Conservation (phyloP, 2,888 invertebrate species). For the Drosophila kambysellisi region DNA sequence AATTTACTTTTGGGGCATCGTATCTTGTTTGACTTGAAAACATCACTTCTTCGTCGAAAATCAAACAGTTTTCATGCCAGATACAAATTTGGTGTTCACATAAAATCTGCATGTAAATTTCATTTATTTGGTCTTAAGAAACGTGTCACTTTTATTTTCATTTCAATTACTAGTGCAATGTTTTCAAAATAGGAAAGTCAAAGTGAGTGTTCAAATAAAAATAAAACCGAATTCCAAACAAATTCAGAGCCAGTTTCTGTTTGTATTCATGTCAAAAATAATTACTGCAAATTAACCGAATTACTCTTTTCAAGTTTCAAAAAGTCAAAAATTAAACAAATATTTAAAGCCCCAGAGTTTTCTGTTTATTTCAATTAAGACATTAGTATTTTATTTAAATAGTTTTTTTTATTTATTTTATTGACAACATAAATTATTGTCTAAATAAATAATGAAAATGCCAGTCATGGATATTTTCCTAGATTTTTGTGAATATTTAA, state of each 20-base stretch:
- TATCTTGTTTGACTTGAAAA: neutral
- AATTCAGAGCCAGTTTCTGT: neutral
- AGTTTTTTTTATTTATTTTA: neutral
- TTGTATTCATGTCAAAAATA: neutral
- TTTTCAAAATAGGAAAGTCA: neutral
- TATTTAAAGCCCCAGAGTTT: neutral
- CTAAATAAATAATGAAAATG: too few species aligned
- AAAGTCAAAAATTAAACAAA: neutral
- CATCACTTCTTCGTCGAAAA: neutral
- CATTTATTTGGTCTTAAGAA: neutral
- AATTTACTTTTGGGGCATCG: neutral
- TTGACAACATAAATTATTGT: neutral
- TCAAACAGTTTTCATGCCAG: too few species aligned
- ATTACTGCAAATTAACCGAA: neutral
- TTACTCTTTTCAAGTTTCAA: neutral
- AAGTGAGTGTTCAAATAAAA: neutral
- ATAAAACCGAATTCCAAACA: neutral
- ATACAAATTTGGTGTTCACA: neutral
- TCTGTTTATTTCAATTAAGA: neutral
- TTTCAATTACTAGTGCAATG: neutral
- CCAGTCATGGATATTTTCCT: neutral
- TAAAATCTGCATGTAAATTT: neutral
- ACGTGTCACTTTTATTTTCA: neutral
- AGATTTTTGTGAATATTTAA: neutral
- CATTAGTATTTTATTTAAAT: neutral